Conservation (phyloP, 2,113 vertebrate genomes). For the Paramisgurnus dabryanus region DNA sequence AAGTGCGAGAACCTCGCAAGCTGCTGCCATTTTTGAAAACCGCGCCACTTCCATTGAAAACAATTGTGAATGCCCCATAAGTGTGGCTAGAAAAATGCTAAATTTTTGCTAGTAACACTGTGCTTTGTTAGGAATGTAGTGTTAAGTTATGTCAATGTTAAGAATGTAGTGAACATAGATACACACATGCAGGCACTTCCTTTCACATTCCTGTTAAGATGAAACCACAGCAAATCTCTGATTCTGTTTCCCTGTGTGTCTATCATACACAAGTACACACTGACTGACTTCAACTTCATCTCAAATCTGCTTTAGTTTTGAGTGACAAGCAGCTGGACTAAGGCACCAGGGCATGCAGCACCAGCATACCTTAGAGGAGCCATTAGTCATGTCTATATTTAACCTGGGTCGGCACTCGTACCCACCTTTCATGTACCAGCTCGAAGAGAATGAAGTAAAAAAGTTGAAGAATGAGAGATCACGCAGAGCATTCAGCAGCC, state of each 20-base stretch:
- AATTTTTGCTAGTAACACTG: no score
- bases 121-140: no score
- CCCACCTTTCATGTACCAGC: slow-evolving; percentile 21
- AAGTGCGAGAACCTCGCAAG: no score
- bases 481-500: slow-evolving; percentile 26
- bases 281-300: neutral
- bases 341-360: slow-evolving; percentile 26
- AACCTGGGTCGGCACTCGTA: slow-evolving; percentile 5
- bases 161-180: neutral
- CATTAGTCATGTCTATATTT: slow-evolving; percentile 43
- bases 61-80: no score
- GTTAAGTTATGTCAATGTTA: no score
- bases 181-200: neutral
- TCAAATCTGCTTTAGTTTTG: slow-evolving; percentile 14
- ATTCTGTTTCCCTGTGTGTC: neutral
- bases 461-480: neutral
- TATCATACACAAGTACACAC: neutral
- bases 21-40: no score
- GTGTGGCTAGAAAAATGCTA: no score
- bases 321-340: slow-evolving; percentile 23
- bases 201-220: neutral
- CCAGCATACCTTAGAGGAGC: slow-evolving; percentile 26
- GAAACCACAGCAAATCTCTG: neutral
- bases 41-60: no score
- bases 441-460: neutral